Evolutionary conservation across 2,797 vertebrate genomes (phyloP).

Genomic region (Danio tinwini): DNA sequence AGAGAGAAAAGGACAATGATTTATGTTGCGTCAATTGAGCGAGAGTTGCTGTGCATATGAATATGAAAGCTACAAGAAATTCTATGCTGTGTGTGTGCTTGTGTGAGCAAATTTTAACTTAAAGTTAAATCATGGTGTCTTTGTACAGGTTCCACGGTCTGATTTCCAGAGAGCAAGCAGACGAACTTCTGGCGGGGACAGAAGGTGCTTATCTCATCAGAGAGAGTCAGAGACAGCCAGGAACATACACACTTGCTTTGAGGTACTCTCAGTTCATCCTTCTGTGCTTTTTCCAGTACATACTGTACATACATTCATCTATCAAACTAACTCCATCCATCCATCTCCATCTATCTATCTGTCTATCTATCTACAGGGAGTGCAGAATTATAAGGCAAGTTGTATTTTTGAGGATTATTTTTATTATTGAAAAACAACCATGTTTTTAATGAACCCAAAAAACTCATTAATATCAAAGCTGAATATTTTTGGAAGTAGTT

Average conservation of each 20-base stretch:
- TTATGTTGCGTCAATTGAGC: conserved; percentile 24
- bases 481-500: too few species aligned
- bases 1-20: conserved; percentile 22
- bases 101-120: background rate
- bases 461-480: too few species aligned
- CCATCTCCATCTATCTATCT: background rate
- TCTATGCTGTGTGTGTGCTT: conserved; percentile 30
- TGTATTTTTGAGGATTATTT: too few species aligned
- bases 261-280: conserved; percentile 76
- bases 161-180: conserved; percentile 92
- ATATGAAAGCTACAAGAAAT: conserved; percentile 2
- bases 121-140: conserved; percentile 8
- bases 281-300: background rate
- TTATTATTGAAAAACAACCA: too few species aligned
- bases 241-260: conserved; percentile 93
- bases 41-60: conserved; percentile 22
- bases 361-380: background rate
- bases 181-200: conserved; percentile 85
- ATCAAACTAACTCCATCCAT: background rate
- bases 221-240: conserved; percentile 95
- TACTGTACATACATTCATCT: background rate
- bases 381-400: too few species aligned
- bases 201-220: conserved; percentile 96
- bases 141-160: conserved; percentile 90
- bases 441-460: too few species aligned